Evolutionary conservation across 2,113 vertebrate genomes (phyloP).

Genomic region (Paradoxurus hermaphroditus): DNA sequence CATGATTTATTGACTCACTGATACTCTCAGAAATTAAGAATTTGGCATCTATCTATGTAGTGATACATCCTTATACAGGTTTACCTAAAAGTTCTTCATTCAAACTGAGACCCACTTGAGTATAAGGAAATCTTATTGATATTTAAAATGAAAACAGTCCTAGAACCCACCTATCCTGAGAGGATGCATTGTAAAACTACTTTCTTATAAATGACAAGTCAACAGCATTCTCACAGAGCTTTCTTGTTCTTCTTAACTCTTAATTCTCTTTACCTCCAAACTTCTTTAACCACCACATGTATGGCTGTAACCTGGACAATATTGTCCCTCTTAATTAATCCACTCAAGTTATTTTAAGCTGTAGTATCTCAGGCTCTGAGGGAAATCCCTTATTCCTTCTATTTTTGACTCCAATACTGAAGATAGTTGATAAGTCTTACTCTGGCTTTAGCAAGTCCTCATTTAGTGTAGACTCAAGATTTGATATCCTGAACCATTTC

Average conservation of each 20-base stretch:
- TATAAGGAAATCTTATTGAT: not conserved
- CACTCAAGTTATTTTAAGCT: not conserved
- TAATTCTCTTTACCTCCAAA: not conserved
- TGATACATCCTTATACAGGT: not conserved
- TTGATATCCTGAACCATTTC: not conserved
- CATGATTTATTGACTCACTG: not conserved
- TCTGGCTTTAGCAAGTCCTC: not conserved
- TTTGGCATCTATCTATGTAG: not conserved
- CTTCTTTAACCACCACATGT: not conserved
- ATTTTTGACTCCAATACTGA: not conserved
- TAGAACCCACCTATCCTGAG: not conserved
- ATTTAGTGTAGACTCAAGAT: not conserved
- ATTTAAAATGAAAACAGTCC: not conserved
- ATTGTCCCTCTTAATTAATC: not conserved
- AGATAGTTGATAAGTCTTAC: not conserved
- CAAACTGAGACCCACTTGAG: not conserved
- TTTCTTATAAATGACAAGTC: not conserved
- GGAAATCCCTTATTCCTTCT: not conserved
- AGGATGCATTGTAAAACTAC: not conserved
- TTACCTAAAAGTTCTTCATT: not conserved
- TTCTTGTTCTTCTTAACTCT: not conserved
- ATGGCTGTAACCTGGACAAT: not conserved
- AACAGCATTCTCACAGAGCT: not conserved
- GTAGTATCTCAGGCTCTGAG: not conserved
- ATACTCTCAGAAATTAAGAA: not conserved